These are phyloP conservation scores for Folsomia candida DNA, from an alignment of 2,888 invertebrate genomes.

Conservation along the genomic window DNA sequence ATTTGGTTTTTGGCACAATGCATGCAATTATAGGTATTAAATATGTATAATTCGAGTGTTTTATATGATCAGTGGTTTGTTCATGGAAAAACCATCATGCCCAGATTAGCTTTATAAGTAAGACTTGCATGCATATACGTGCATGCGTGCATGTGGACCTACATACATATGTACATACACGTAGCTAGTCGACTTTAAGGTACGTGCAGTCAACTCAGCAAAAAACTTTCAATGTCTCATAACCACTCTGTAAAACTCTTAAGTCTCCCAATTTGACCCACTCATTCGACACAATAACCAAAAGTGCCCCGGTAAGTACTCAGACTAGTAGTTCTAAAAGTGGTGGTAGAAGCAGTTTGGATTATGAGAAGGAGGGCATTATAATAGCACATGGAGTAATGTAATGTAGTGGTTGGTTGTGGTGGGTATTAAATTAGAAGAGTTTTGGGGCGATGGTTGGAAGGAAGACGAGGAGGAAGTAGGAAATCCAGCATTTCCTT, in stretches of 20 bases:
- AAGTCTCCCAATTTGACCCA: neutral
- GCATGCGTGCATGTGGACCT: too few relatives aligned
- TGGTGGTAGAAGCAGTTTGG: neutral
- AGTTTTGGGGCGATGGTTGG: neutral
- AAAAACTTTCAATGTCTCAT: neutral
- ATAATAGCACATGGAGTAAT: neutral
- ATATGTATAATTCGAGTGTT: too few relatives aligned
- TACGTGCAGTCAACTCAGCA: neutral
- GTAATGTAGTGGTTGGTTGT: neutral
- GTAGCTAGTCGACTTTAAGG: too few relatives aligned
- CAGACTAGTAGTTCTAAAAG: neutral
- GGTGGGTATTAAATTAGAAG: slow-evolving; percentile 1
- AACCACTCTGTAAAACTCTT: neutral
- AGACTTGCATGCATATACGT: too few relatives aligned
- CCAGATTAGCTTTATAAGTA: too few relatives aligned
- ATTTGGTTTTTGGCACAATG: too few relatives aligned
- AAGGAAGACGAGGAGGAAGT: slow-evolving; percentile 3
- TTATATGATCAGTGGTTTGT: too few relatives aligned
- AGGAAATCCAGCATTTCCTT: slow-evolving; percentile 14
- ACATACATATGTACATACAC: too few relatives aligned
- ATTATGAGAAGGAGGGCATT: neutral
- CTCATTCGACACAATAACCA: neutral
- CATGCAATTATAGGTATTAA: too few relatives aligned
- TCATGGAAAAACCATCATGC: too few relatives aligned
- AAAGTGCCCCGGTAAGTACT: neutral